A percentile compares a stretch with the other conserved stretches of the same genome.
Conservation (phyloP, 2,888 invertebrate species). For the Galerucella calmariensis region DNA sequence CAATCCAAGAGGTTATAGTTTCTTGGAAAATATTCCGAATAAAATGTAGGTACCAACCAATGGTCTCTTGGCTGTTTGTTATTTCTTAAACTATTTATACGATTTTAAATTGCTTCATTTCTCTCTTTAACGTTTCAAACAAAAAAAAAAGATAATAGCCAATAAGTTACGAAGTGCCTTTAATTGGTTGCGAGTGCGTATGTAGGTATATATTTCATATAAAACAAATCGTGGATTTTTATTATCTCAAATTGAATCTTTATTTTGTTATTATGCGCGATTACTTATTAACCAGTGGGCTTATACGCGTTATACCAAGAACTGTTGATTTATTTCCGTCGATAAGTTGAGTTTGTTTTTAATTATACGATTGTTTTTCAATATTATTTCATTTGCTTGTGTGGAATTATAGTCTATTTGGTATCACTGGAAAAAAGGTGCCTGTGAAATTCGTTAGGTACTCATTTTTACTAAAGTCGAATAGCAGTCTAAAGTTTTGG, state of each 20-base stretch:
- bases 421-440: too few relatives aligned
- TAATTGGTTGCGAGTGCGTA: conserved; percentile 51
- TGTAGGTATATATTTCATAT: conserved; percentile 42
- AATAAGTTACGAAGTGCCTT: conserved; percentile 49
- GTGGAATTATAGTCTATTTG: too few relatives aligned
- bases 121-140: conserved; percentile 27
- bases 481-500: too few relatives aligned
- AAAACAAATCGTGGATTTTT: conserved; percentile 54
- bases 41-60: too few relatives aligned
- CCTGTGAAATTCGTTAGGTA: too few relatives aligned
- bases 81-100: too few relatives aligned
- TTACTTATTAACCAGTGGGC: conserved; percentile 28
- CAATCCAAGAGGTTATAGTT: too few relatives aligned
- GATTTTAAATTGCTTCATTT: too few relatives aligned
- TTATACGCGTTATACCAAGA: background rate
- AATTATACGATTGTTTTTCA: background rate
- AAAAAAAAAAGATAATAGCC: conserved; percentile 50
- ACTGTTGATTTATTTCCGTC: background rate
- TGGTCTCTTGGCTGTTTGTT: too few relatives aligned
- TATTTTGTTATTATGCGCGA: conserved; percentile 32
- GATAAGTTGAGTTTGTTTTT: conserved; percentile 4
- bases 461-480: too few relatives aligned
- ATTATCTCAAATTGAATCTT: conserved; percentile 55
- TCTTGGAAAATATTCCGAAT: too few relatives aligned
- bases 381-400: background rate